Percentiles rank a stretch among this genome's conserved stretches.
Conservation (phyloP, 1,140 invertebrate genomes). For the Charaxes varanes region DNA sequence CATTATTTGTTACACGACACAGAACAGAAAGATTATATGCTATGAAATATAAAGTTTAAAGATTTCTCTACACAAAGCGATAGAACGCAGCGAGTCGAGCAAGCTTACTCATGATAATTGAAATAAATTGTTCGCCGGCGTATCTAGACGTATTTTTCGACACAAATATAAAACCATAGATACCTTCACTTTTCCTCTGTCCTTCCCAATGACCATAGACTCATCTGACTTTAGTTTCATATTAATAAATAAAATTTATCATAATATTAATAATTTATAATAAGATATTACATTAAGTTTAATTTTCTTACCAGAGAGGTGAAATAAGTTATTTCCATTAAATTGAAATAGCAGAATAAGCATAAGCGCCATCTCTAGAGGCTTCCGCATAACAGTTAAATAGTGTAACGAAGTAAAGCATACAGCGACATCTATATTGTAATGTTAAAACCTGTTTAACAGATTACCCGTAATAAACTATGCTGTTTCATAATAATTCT, state of each 20-base stretch:
- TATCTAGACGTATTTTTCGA: conserved; percentile 63
- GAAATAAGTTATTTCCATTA: no score
- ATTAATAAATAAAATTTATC: background rate
- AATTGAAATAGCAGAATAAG: no score
- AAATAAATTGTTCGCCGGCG: conserved; percentile 69
- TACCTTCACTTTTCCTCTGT: conserved; percentile 16
- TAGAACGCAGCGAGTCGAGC: conserved; percentile 45
- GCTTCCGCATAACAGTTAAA: no score
- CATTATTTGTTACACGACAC: conserved; percentile 63
- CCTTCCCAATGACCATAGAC: conserved; percentile 8
- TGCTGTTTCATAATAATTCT: no score
- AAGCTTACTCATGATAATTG: conserved; percentile 66
- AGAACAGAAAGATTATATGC: conserved; percentile 30
- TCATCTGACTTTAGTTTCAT: background rate
- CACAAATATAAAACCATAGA: conserved; percentile 37
- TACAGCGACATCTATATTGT: no score
- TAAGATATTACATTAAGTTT: background rate
- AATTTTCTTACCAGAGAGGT: no score
- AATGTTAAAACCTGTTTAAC: no score
- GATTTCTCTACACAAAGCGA: conserved; percentile 49
- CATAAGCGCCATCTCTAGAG: no score
- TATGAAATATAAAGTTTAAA: conserved; percentile 38
- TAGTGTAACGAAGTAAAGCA: no score
- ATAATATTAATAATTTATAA: background rate
- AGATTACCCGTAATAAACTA: no score